A percentile compares a stretch with the other conserved stretches of the same genome.
phyloP scores from a whole-genome alignment of 2,797 vertebrate species.

The Mycteria americana region DNA sequence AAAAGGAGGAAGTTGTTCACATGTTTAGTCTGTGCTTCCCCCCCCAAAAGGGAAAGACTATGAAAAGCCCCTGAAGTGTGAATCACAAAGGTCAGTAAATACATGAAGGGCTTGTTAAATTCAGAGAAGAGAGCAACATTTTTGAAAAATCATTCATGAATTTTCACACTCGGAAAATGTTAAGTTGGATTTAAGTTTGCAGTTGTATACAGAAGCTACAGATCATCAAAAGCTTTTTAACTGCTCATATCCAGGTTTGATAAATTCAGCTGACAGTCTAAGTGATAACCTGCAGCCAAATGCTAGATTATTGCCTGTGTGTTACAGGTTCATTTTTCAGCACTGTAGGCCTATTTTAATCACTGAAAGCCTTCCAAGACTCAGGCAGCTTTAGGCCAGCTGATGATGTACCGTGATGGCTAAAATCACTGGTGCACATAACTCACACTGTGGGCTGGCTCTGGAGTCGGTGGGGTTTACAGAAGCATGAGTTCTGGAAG shows the following conservation, averaged over 20 bases:
- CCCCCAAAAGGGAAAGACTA: neutral
- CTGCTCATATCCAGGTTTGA: conserved; percentile 2
- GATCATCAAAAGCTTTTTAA: conserved; percentile 7
- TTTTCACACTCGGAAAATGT: neutral
- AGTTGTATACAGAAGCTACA: neutral
- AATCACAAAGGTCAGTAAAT: conserved; percentile 20
- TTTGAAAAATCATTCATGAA: neutral
- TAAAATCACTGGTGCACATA: neutral
- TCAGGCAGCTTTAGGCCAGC: neutral
- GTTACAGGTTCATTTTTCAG: conserved; percentile 8
- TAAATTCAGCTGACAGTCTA: conserved; percentile 6
- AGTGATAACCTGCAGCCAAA: conserved; percentile 9
- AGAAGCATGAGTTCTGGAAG: neutral
- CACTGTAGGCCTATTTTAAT: neutral
- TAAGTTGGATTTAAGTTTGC: neutral
- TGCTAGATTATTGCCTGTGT: neutral
- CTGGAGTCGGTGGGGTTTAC: neutral
- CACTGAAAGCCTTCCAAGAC: neutral
- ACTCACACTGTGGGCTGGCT: neutral
- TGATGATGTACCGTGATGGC: neutral
- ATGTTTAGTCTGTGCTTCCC: neutral
- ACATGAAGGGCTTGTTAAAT: neutral
- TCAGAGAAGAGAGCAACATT: neutral
- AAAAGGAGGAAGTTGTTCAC: neutral
- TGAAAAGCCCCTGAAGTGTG: neutral